Evolutionary conservation across 2,888 invertebrate species (phyloP).

Genomic region (Tholera decimalis): DNA sequence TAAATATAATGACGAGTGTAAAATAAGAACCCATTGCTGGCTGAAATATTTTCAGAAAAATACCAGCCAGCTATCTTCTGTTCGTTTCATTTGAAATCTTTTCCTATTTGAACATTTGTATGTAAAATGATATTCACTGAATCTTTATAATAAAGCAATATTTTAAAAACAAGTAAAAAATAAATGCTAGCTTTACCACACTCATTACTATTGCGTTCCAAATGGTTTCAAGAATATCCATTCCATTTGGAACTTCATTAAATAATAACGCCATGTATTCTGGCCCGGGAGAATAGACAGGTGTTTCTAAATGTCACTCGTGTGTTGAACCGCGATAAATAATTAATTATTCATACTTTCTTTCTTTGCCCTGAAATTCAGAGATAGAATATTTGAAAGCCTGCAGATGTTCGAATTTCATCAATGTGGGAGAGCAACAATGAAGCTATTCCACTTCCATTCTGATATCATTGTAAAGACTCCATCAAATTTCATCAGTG

Average conservation of each 20-base stretch:
- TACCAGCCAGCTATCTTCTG: neutral
- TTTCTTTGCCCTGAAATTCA: conserved; percentile 48
- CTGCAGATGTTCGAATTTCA: conserved; percentile 68
- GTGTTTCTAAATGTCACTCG: conserved; percentile 61
- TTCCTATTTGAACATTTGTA: conserved; percentile 10
- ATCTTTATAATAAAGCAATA: conserved; percentile 13
- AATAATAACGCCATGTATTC: conserved; percentile 60
- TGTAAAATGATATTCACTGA: conserved; percentile 20
- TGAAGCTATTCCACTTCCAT: conserved; percentile 71
- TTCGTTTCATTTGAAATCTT: neutral
- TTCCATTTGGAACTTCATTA: conserved; percentile 56
- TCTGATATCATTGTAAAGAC: conserved; percentile 65
- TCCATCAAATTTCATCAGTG: conserved; percentile 70
- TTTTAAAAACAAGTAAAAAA: conserved; percentile 27
- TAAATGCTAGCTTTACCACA: conserved; percentile 19
- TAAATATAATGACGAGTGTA: neutral
- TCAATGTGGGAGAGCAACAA: conserved; percentile 70
- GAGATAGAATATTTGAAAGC: conserved; percentile 60
- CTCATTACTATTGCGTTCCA: conserved; percentile 41
- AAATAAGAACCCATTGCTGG: neutral
- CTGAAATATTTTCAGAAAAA: conserved; percentile 3
- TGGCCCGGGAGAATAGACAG: conserved; percentile 44
- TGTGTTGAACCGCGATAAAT: conserved; percentile 53
- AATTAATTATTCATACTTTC: conserved; percentile 58
- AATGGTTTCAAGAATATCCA: conserved; percentile 53